A percentile compares a stretch with the other conserved stretches of the same genome.
phyloP scores from a whole-genome alignment of 2,113 vertebrate genomes.

The Pedetes capensis region DNA sequence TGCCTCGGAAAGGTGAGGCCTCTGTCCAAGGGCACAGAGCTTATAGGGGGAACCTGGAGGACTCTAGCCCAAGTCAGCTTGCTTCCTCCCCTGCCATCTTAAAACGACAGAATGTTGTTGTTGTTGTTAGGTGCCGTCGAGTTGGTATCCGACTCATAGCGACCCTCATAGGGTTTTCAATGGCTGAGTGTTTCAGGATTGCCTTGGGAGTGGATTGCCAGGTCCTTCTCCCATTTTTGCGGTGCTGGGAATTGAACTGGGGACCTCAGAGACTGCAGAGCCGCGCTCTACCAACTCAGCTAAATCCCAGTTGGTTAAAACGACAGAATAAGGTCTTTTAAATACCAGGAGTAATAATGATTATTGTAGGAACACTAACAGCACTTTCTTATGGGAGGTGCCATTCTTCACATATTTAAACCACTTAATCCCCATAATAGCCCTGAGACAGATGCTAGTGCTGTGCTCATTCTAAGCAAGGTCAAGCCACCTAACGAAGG shows the following conservation, averaged over 20 bases:
- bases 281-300: too few relatives aligned
- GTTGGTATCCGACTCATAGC: too few relatives aligned
- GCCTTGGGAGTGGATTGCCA: too few relatives aligned
- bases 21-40: not conserved
- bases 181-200: too few relatives aligned
- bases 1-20: not conserved
- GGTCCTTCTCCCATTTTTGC: too few relatives aligned
- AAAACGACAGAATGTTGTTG: not conserved
- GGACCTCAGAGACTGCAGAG: too few relatives aligned
- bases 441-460: not conserved
- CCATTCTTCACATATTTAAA: not conserved
- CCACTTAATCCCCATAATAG: not conserved
- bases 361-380: not conserved
- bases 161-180: too few relatives aligned
- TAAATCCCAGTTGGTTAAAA: too few relatives aligned
- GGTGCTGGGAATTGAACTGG: too few relatives aligned
- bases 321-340: not conserved
- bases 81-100: not conserved
- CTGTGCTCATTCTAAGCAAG: not conserved
- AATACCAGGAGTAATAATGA: not conserved
- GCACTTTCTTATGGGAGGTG: not conserved
- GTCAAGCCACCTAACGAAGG: not conserved
- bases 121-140: too few relatives aligned
- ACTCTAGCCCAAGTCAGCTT: not conserved
- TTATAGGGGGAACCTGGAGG: not conserved